Evolutionary conservation across 2,888 invertebrate genomes (phyloP).

Genomic region (Colletes collaris): DNA sequence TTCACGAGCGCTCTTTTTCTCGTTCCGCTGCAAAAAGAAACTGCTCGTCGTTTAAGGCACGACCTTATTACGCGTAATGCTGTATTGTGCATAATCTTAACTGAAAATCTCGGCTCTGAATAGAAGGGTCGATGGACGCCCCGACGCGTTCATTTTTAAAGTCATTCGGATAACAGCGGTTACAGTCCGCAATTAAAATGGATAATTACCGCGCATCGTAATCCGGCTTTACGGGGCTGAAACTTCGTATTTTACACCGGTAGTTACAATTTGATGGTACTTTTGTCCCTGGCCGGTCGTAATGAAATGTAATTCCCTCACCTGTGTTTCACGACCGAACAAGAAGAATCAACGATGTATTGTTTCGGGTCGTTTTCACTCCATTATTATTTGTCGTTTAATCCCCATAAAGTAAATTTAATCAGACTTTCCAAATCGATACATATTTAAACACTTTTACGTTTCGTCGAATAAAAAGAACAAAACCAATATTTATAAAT

Average conservation of each 20-base stretch:
- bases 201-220: slow-evolving; percentile 48
- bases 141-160: slow-evolving; percentile 22
- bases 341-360: slow-evolving; percentile 17
- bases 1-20: neutral
- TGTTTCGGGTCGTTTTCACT: neutral
- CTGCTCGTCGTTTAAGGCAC: slow-evolving; percentile 6
- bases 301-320: slow-evolving; percentile 52
- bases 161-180: slow-evolving; percentile 25
- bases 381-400: neutral
- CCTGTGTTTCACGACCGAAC: slow-evolving; percentile 20
- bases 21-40: neutral
- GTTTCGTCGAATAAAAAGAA: no score
- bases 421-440: no score
- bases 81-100: slow-evolving; percentile 16
- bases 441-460: no score
- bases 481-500: no score
- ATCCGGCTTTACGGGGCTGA: slow-evolving; percentile 45
- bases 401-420: no score
- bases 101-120: slow-evolving; percentile 19
- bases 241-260: slow-evolving; percentile 52
- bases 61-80: slow-evolving; percentile 18
- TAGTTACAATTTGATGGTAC: slow-evolving; percentile 47
- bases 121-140: neutral
- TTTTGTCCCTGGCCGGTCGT: slow-evolving; percentile 14
- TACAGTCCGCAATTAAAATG: slow-evolving; percentile 51